A percentile compares a stretch with the other conserved stretches of the same genome.
Conservation (phyloP, 1,140 invertebrate genomes). For the Aphidius ervi region DNA sequence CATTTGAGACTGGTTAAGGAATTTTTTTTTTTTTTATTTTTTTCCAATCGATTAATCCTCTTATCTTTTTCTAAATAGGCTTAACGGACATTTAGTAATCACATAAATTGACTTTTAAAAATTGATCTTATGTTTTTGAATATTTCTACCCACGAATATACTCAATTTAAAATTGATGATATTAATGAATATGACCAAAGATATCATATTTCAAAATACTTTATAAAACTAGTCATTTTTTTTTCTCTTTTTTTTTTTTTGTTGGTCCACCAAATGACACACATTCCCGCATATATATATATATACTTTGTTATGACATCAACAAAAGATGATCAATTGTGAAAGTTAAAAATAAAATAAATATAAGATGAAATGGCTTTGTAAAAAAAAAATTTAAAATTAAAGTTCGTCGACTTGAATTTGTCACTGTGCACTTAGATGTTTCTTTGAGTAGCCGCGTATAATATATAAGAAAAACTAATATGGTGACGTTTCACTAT, state of each 20-base stretch:
- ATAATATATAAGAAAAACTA: not conserved
- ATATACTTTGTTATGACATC: conserved; percentile 1
- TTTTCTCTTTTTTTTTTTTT: not conserved
- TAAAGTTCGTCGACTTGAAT: conserved; percentile 22
- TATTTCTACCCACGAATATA: too few species aligned
- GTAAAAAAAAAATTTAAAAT: conserved; percentile 5
- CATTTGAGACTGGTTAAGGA: not conserved
- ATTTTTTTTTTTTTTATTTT: conserved; percentile 12
- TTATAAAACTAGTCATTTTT: not conserved
- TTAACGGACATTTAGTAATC: conserved; percentile 19
- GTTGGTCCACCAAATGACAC: not conserved
- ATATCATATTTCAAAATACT: too few species aligned
- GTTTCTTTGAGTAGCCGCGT: conserved; percentile 10
- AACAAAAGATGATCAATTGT: conserved; percentile 11
- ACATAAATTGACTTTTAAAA: conserved; percentile 21
- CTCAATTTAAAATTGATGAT: too few species aligned
- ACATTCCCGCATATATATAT: conserved; percentile 1
- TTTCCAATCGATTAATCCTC: conserved; percentile 24
- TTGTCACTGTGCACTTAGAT: conserved; percentile 14
- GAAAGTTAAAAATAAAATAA: conserved; percentile 4
- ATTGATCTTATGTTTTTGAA: conserved; percentile 9
- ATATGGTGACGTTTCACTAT: conserved; percentile 17
- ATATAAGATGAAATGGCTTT: not conserved
- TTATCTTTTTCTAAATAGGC: conserved; percentile 28
- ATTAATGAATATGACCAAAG: too few species aligned